phyloP scores from a whole-genome alignment of 2,888 invertebrate genomes.

The Phrixothrix hirtus region DNA sequence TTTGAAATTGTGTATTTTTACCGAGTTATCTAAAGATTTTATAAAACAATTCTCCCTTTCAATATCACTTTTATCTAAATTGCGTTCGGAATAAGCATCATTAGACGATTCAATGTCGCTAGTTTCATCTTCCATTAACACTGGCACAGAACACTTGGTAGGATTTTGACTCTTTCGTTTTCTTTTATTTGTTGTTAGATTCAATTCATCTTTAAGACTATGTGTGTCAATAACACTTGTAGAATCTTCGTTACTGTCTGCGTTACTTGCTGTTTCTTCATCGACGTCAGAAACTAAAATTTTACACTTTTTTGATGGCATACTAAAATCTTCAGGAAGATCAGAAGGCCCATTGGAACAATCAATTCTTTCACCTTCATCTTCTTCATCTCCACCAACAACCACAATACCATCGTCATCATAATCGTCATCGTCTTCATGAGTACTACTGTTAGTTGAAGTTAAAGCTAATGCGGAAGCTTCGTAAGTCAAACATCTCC shows the following conservation, averaged over 20 bases:
- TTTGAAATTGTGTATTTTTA: conserved; percentile 29
- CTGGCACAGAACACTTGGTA: conserved; percentile 72
- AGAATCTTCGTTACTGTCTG: conserved; percentile 68
- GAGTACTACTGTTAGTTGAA: conserved; percentile 42
- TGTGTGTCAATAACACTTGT: conserved; percentile 61
- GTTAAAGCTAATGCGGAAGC: conserved; percentile 40
- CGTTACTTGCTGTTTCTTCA: conserved; percentile 62
- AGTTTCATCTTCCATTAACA: conserved; percentile 59
- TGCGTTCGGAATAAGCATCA: conserved; percentile 54
- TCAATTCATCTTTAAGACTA: conserved; percentile 61
- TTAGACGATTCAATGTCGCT: conserved; percentile 67
- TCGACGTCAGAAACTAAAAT: conserved; percentile 61
- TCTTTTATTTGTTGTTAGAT: conserved; percentile 70
- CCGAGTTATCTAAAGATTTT: conserved; percentile 34
- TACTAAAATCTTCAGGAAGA: conserved; percentile 71
- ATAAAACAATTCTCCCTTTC: conserved; percentile 9
- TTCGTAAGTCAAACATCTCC: conserved; percentile 48
- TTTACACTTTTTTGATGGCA: conserved; percentile 66
- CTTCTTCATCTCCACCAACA: conserved; percentile 68
- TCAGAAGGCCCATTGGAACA: conserved; percentile 56
- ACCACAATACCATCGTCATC: conserved; percentile 80
- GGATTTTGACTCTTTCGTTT: conserved; percentile 91
- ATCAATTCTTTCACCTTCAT: conserved; percentile 51
- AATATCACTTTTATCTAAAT: conserved; percentile 34
- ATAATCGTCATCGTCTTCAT: conserved; percentile 65